Evolutionary conservation across 2,113 vertebrate genomes (phyloP), one percentile per base, ranked within the genome.

Genomic region (Ranitomeya imitator): DNA sequence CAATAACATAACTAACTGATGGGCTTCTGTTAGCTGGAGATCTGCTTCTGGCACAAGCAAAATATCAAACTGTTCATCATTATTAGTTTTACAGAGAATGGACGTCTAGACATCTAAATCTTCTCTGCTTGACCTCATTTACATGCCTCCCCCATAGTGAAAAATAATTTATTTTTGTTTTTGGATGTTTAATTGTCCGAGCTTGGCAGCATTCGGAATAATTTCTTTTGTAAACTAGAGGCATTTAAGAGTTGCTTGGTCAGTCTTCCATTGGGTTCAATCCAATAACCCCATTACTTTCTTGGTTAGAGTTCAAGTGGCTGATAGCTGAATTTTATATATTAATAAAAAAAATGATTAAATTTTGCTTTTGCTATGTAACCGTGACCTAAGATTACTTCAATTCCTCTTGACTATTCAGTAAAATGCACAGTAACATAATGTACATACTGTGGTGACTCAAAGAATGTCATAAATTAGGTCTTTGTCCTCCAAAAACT

Each of bases 111-210:
- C 79, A 73, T 79, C 26, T 82, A 60, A 45, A 73, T 73, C 69
- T 52, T 51, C 86, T 82, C 86, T 79, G 74, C 19, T 52, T 23
- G 3, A 61, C 76, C 31, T 14, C 60, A 26, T 65, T 26, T 57
- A n/a, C 52, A 45, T 85, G 69, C 26, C 19, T 67, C 16, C 31
- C 45, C 60, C 11, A 23, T 16, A 18, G 55, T 21, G 57, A 54
- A 78, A 79, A 79, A 79, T 79, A 15, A 86, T 86, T 79, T 86
- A 79, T 79, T 86, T 86, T 79, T 86, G 78, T 86, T 86, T 86
- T 67, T 51, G 10, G 61, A 79, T 86, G 60, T 86, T 21, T 86
- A 65, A 67, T 86, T 52, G n/a, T n/a, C 45, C 6, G 15, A 52
- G 60, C 60, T 63, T 86, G 74, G 74, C 85, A 57, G 73, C 69